Percentiles rank a stretch among this genome's conserved stretches.
phyloP scores from a whole-genome alignment of 2,888 invertebrate species.

The Platycnemis pennipes region DNA sequence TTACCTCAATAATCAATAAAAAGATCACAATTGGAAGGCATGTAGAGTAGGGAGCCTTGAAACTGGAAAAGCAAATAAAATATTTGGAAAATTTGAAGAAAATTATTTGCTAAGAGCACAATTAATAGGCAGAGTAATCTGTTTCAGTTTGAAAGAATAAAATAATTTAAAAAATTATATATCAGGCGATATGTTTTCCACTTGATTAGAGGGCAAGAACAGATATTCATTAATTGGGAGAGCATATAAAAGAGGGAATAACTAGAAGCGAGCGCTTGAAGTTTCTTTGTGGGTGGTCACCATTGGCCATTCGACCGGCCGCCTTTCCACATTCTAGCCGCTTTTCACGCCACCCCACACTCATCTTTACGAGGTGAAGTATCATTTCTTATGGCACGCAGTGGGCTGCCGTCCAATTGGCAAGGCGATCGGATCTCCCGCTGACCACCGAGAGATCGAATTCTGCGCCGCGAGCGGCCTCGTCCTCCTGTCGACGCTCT shows the following conservation, averaged over 20 bases:
- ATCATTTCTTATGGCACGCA: slow-evolving; percentile 11
- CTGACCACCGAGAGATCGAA: neutral
- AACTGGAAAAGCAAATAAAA: neutral
- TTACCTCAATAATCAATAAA: too few relatives aligned
- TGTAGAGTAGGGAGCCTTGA: neutral
- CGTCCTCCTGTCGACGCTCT: too few relatives aligned
- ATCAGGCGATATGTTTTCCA: neutral
- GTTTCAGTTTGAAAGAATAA: too few relatives aligned
- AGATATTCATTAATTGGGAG: slow-evolving; percentile 17
- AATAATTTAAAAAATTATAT: neutral
- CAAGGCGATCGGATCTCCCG: slow-evolving; percentile 4
- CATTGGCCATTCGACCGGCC: neutral
- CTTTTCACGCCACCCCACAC: neutral
- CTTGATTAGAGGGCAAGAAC: neutral
- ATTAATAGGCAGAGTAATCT: too few relatives aligned
- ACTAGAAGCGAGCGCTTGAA: neutral
- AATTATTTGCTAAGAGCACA: neutral
- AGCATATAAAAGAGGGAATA: neutral
- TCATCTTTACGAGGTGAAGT: slow-evolving; percentile 14
- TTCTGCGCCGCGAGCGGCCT: neutral
- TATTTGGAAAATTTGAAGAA: neutral
- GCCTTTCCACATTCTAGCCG: neutral
- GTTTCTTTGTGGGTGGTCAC: slow-evolving; percentile 1
- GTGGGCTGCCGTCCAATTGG: slow-evolving; percentile 15
- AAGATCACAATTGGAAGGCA: too few relatives aligned